Evolutionary conservation across 2,888 invertebrate species (phyloP).

Genomic region (Hipparchia semele): DNA sequence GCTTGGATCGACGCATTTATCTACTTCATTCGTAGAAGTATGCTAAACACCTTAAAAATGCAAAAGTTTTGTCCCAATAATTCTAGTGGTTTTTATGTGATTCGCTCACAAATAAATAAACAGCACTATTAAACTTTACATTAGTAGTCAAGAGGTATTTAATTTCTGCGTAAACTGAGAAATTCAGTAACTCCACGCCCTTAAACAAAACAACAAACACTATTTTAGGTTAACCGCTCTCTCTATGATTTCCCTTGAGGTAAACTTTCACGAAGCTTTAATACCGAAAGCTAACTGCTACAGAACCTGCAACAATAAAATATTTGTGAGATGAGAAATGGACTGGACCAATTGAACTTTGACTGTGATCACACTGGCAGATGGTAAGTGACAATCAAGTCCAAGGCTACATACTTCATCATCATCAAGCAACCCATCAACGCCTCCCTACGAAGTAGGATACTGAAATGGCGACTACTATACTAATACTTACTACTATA

Average conservation of each 20-base stretch:
- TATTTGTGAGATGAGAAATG: neutral
- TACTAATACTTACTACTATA: too few relatives aligned
- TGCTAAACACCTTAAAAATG: neutral
- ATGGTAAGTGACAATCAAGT: too few relatives aligned
- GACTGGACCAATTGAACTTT: neutral
- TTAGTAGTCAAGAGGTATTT: neutral
- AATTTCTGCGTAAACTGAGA: neutral
- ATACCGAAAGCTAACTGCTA: neutral
- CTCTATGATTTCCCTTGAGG: slow-evolving; percentile 12
- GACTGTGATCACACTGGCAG: too few relatives aligned
- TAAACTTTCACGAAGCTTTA: neutral
- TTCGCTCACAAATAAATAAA: neutral
- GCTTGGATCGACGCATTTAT: too few relatives aligned
- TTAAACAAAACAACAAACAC: slow-evolving; percentile 3
- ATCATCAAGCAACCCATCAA: too few relatives aligned
- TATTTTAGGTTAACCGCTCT: neutral
- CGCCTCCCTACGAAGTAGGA: too few relatives aligned
- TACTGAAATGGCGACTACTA: too few relatives aligned
- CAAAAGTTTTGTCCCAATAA: neutral
- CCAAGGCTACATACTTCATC: too few relatives aligned
- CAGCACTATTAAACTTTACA: neutral
- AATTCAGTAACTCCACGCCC: neutral
- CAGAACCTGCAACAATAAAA: neutral
- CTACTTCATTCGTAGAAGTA: too few relatives aligned
- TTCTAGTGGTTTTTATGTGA: neutral